Percentiles rank a stretch among this genome's conserved stretches.
Evolutionary conservation across 2,113 vertebrate genomes (phyloP).

Genomic region (Lophotis ruficrista): DNA sequence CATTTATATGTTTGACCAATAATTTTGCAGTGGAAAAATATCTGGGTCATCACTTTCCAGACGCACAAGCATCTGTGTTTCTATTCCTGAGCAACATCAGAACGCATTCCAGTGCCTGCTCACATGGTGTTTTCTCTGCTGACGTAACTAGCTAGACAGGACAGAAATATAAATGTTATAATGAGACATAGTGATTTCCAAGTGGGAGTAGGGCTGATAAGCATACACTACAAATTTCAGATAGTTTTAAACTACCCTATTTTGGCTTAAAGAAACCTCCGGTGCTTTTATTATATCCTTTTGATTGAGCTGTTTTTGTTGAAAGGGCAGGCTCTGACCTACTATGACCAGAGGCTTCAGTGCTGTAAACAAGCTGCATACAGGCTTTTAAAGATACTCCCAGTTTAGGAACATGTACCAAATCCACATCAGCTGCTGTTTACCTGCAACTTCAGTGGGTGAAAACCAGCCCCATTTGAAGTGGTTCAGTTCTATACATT

Average conservation of each 20-base stretch:
- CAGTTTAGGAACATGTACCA: not conserved
- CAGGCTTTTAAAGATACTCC: not conserved
- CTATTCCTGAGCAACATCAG: not conserved
- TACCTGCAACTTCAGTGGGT: not conserved
- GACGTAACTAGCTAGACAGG: not conserved
- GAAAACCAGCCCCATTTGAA: not conserved
- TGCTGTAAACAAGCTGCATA: not conserved
- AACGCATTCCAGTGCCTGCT: fast-evolving
- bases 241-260: not conserved
- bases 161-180: not conserved
- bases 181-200: not conserved
- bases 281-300: not conserved
- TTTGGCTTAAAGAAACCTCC: not conserved
- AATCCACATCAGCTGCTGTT: not conserved
- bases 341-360: not conserved
- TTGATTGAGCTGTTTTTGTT: not conserved
- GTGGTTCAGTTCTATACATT: not conserved
- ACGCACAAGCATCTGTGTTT: not conserved
- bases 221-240: not conserved
- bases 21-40: not conserved
- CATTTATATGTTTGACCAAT: not conserved
- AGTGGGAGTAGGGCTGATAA: not conserved
- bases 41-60: not conserved
- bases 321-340: not conserved
- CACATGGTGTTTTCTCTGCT: not conserved